A percentile compares a stretch with the other conserved stretches of the same genome.
Conservation (phyloP, 1,140 invertebrate genomes). For the Cardiocondyla obscurior region DNA sequence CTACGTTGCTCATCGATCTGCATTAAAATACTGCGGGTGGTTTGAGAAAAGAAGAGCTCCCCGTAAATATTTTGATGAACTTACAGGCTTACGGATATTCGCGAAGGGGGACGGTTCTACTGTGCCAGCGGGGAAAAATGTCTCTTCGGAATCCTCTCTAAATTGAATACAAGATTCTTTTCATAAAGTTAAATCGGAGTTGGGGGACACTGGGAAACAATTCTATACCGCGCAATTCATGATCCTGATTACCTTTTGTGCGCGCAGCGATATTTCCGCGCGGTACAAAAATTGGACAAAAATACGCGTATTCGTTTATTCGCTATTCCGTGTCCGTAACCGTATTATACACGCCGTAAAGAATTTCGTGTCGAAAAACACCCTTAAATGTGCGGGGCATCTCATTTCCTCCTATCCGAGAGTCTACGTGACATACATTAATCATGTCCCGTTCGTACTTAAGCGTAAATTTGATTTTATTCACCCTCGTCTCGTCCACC, state of each 20-base stretch:
- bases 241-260: conserved; percentile 9
- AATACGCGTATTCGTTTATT: conserved; percentile 34
- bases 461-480: conserved; percentile 70
- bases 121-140: conserved; percentile 39
- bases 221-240: conserved; percentile 42
- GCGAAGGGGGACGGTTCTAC: conserved; percentile 43
- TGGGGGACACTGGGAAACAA: background rate
- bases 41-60: conserved; percentile 43
- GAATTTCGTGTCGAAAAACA: conserved; percentile 60
- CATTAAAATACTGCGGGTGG: conserved; percentile 62
- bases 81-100: conserved; percentile 62
- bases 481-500: conserved; percentile 54
- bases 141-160: conserved; percentile 65
- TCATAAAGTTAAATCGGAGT: conserved; percentile 61
- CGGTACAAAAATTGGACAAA: background rate
- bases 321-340: background rate
- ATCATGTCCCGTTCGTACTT: conserved; percentile 64
- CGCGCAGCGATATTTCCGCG: background rate
- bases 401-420: conserved; percentile 61
- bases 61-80: conserved; percentile 70
- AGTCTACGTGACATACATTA: conserved; percentile 69
- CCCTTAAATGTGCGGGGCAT: conserved; percentile 35
- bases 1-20: conserved; percentile 65
- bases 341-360: conserved; percentile 31
- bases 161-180: conserved; percentile 70